phyloP scores from a whole-genome alignment of 2,797 vertebrate genomes.

The Intellagama lesueurii region DNA sequence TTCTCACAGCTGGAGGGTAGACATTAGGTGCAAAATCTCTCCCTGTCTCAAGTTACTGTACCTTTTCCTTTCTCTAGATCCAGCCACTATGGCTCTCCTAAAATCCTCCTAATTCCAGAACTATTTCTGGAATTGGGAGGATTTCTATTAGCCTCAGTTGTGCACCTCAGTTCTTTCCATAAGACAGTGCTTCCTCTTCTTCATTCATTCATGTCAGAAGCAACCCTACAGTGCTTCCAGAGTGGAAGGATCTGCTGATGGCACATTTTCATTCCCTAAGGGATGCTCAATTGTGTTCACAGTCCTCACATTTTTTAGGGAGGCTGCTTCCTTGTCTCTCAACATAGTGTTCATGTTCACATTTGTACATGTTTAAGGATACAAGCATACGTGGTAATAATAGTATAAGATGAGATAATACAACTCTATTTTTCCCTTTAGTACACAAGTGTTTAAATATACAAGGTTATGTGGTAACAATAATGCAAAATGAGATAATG shows the following conservation, averaged over 20 bases:
- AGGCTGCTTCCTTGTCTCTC: no score
- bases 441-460: neutral
- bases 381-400: neutral
- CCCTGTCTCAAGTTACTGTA: neutral
- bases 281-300: neutral
- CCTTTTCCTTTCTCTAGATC: neutral
- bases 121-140: neutral
- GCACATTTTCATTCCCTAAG: no score
- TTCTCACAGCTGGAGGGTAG: neutral
- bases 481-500: conserved; percentile 24
- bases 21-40: neutral
- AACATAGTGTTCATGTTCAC: neutral
- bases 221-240: no score
- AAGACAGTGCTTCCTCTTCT: no score
- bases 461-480: neutral
- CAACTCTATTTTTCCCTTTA: neutral
- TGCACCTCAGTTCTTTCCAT: neutral
- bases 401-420: conserved; percentile 26
- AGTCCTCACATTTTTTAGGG: no score
- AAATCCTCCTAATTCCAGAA: neutral
- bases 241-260: no score
- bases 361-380: neutral
- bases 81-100: no score
- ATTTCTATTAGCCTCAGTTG: neutral
- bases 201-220: no score